Base-by-base conservation (phyloP, 2,797 vertebrate genomes). In the Emydoidea blandingii region DNA sequence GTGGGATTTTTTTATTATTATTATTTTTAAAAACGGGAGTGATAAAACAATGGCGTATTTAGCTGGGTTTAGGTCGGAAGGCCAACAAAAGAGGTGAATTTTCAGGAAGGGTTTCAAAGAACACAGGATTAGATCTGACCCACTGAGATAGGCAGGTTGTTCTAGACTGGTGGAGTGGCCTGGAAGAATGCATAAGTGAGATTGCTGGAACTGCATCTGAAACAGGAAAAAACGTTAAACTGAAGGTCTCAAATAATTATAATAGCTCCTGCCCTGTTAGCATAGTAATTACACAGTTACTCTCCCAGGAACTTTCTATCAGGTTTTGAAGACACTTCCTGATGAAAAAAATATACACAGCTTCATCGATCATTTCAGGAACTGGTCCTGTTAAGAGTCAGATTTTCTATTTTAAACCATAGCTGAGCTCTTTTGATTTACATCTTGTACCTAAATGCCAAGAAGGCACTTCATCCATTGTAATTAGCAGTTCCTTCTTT, bases 371-470 rank as follows among this genome's bases (percentile, higher is more conserved):
- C 90, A 53, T 52, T 87, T 25, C 62, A 84, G 90, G 15, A 92
- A 27, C 4, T 83, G 47, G 34, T 86, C 31, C 41, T 91, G 19
- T 65, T 85, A 87, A 76, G 27, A 84, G 37, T 49, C 16, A 12
- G 9, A 72, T 81, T 93, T 93, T 94, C 81, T 86, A 7, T 78
- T 94, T 91, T 79, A 79, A 88, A 91, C 86, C 19, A 2, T 2
- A 83, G 8, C 31, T 82, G 74, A 89, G n/a, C 12, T 25, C 50
- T 81, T 29, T n/a, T 27, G 34, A 78, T 76, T 57, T 52, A 37
- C 10, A 37, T 44, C 41, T 79, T 31, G 47, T 8, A 41, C 10
- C 59, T 90, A 74, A 90, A 95, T n/a, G 37, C 0, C 0, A 94
- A 89, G 81, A 65, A 84, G 85, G 4, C 25, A n/a, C 68, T 56